Percentiles rank a stretch among this genome's conserved stretches.
Conservation (phyloP, 2,113 vertebrate species). For the Ivindomyrus marchei region DNA sequence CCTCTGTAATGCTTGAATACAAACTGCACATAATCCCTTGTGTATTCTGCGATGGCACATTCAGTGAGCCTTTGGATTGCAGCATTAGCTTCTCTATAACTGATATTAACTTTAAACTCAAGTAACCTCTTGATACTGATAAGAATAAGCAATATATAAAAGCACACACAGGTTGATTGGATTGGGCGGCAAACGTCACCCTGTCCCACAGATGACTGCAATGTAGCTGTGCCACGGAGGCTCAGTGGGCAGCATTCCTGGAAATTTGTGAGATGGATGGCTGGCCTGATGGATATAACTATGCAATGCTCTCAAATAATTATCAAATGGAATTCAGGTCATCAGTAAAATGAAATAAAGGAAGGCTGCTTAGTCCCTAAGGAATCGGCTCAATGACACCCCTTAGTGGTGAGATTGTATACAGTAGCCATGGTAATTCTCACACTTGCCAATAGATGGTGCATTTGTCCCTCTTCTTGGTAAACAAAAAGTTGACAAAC, state of each 20-base stretch:
- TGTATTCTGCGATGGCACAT: not conserved
- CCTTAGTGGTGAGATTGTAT: constrained; percentile 5
- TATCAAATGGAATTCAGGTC: constrained; percentile 10
- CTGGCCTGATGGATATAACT: not conserved
- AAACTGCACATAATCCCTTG: not conserved
- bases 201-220: not conserved
- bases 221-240: not conserved
- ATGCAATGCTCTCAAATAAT: not conserved
- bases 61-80: not conserved
- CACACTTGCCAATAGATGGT: constrained; percentile 8
- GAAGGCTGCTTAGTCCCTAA: not conserved
- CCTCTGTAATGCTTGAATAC: not conserved
- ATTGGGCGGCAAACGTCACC: not conserved
- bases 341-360: constrained; percentile 2
- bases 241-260: not conserved
- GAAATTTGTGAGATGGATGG: not conserved
- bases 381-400: constrained; percentile 6
- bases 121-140: not conserved
- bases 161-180: not conserved
- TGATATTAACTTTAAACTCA: not conserved
- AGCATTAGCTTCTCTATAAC: not conserved
- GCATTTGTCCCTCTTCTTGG: not conserved
- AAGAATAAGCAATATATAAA: not conserved
- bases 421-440: not conserved
- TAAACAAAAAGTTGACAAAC: not conserved